Conservation (phyloP, 2,888 invertebrate genomes). For the Ditula angustiorana region DNA sequence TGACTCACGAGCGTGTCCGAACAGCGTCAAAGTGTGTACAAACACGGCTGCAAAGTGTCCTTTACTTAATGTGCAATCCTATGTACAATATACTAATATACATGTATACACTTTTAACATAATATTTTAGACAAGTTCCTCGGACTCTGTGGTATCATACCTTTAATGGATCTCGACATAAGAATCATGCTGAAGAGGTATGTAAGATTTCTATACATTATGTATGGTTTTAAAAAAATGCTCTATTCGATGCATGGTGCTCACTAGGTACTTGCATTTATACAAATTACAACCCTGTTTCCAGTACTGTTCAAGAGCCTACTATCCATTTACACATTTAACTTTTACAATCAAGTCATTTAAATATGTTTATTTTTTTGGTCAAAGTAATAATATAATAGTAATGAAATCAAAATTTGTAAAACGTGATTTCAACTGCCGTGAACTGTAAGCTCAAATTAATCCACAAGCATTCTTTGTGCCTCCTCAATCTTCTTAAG, state of each 20-base stretch:
- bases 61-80: slow-evolving; percentile 12
- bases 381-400: background rate
- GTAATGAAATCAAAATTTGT: background rate
- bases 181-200: slow-evolving; percentile 23
- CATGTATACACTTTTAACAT: too few species aligned
- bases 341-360: too few species aligned
- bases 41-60: slow-evolving; percentile 49
- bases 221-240: background rate
- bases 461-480: slow-evolving; percentile 27
- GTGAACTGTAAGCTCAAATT: slow-evolving; percentile 4
- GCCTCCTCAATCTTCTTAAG: slow-evolving; percentile 26
- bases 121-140: background rate
- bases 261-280: too few species aligned
- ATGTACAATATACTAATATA: background rate
- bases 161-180: slow-evolving; percentile 22
- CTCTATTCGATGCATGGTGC: too few species aligned
- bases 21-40: slow-evolving; percentile 55
- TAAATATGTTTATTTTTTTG: background rate
- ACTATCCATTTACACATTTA: too few species aligned
- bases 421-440: background rate
- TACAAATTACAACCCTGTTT: too few species aligned
- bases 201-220: slow-evolving; percentile 10
- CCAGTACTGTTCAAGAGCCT: too few species aligned
- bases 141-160: slow-evolving; percentile 1
- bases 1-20: slow-evolving; percentile 54